Evolutionary conservation across 2,797 vertebrate genomes (phyloP), one percentile per base, ranked within the genome.

Genomic region (Phyllotis vaccarum): DNA sequence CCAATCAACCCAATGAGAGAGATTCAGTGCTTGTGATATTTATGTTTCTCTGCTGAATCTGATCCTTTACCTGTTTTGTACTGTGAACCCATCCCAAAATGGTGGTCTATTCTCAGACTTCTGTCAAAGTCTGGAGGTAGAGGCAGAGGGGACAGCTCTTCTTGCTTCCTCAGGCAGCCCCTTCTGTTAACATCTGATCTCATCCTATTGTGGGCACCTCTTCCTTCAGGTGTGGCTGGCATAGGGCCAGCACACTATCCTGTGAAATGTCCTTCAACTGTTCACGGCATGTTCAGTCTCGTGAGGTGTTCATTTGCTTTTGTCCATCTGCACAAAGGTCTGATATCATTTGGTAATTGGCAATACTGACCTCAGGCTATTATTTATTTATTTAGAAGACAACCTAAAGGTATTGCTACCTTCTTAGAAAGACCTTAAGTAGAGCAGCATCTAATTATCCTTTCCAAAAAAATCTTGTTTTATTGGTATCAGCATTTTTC

Each of bases 261-360:
- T 92, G 89, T 7, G 22, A 75, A 74, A 96, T 85, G 3, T 0
- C 89, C 97, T 97, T 97, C 90, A 96, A 92, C 78, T 95, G n/a
- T 80, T 92, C 52, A 0, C 31, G 60, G 86, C 75, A 96, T 91
- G 56, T 96, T 68, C 46, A 74, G 56, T 94, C 82, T 97, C 76
- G 89, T n/a, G 0, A 83, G 95, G 94, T 96, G 66, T 97, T 97
- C 86, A 96, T 97, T 97, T 97, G 85, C 96, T 87, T 97, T 94
- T 72, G 91, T 96, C 95, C 97, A 97, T 98, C 97, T 98, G 96
- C 64, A 97, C 60, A 96, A 79, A 97, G 98, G 93, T 97, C 97
- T 98, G 95, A 58, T 97, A 88, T 62, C 92, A 46, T 80, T 94
- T 92, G 29, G 16, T 95, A 94, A 70, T 66, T 70, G 93, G 92